Percentiles rank a stretch among this genome's conserved stretches.
Evolutionary conservation across 2,797 vertebrate species (phyloP).

Genomic region (Thripadectes ignobilis): DNA sequence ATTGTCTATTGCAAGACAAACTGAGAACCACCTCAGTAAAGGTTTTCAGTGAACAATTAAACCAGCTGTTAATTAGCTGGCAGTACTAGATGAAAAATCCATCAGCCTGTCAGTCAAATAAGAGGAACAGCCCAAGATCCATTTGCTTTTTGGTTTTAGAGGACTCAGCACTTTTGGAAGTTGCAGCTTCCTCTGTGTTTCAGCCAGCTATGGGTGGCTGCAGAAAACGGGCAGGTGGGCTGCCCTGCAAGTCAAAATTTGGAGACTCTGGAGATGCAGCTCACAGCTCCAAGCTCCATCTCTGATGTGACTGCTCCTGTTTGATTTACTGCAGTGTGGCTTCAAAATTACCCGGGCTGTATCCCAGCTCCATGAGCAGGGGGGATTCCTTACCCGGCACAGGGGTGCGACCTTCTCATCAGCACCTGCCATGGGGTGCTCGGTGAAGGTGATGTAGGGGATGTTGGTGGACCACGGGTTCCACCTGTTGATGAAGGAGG

Average conservation of each 20-base stretch:
- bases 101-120: background rate
- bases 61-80: background rate
- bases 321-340: background rate
- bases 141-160: background rate
- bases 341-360: accelerated
- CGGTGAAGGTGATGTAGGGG: slow-evolving; percentile 91
- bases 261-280: accelerated
- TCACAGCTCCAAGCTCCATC: background rate
- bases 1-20: background rate
- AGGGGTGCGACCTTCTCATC: slow-evolving; percentile 91
- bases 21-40: accelerated
- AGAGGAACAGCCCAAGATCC: background rate
- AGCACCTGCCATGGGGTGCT: slow-evolving; percentile 91
- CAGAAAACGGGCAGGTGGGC: background rate
- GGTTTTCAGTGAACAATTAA: background rate
- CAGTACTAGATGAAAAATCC: background rate
- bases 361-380: background rate
- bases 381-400: slow-evolving; percentile 82
- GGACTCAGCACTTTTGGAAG: accelerated
- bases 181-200: background rate
- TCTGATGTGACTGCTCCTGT: background rate
- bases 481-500: slow-evolving; percentile 93
- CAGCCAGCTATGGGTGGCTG: background rate
- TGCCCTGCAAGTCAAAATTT: background rate
- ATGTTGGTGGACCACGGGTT: slow-evolving; percentile 95